Conservation (phyloP, 2,113 vertebrate genomes). For the Laterallus jamaicensis region DNA sequence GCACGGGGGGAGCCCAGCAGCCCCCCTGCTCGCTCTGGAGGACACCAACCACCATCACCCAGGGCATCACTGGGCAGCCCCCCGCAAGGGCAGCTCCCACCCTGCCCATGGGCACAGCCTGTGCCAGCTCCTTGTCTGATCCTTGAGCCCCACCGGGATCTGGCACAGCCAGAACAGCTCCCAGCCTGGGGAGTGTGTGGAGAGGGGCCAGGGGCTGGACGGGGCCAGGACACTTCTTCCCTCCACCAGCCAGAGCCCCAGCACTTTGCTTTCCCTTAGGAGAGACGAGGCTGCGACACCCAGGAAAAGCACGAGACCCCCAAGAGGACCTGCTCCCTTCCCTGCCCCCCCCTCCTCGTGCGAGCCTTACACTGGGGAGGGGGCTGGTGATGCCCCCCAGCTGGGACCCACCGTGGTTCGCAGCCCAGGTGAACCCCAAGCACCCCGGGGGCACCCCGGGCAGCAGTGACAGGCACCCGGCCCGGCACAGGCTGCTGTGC, state of each 20-base stretch:
- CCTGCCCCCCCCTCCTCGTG: too few relatives aligned
- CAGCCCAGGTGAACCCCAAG: accelerated
- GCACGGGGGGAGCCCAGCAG: neutral
- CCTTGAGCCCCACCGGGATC: neutral
- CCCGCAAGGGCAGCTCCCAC: accelerated
- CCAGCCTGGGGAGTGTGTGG: neutral
- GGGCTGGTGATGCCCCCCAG: accelerated
- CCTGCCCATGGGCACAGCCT: neutral
- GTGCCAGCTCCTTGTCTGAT: accelerated
- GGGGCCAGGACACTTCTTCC: neutral
- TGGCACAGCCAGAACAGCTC: neutral
- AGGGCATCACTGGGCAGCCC: neutral
- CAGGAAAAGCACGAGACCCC: neutral
- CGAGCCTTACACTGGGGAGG: too few relatives aligned
- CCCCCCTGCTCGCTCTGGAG: neutral
- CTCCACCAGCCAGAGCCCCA: neutral
- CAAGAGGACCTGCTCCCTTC: too few relatives aligned
- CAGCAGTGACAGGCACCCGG: accelerated
- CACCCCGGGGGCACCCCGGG: neutral
- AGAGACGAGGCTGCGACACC: accelerated
- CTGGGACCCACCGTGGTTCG: too few relatives aligned
- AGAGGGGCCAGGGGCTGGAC: too few relatives aligned
- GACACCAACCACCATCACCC: accelerated
- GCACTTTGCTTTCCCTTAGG: neutral
- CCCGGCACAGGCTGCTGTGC: neutral